Conservation (phyloP, 1,140 invertebrate species). For the Bombus picipes region DNA sequence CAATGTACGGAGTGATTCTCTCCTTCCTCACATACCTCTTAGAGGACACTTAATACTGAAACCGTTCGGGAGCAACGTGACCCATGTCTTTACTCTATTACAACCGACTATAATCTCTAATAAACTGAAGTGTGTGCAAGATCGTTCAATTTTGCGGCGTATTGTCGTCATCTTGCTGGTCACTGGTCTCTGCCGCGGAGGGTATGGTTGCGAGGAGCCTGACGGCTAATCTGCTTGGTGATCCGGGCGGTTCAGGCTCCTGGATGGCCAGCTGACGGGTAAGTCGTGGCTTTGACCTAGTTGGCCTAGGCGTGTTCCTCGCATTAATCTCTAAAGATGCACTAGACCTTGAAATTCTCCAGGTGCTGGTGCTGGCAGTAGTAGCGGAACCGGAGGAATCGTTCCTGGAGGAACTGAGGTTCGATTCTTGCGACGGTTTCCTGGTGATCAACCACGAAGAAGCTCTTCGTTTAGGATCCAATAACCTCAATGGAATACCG, state of each 20-base stretch:
- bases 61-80: slow-evolving; percentile 23
- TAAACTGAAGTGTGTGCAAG: background rate
- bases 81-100: background rate
- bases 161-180: slow-evolving; percentile 87
- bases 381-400: slow-evolving; percentile 94
- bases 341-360: slow-evolving; percentile 91
- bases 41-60: slow-evolving; percentile 47
- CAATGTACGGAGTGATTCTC: background rate
- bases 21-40: background rate
- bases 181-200: slow-evolving; percentile 90
- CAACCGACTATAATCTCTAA: background rate
- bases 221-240: slow-evolving; percentile 86
- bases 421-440: slow-evolving; percentile 95
- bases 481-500: slow-evolving; percentile 88
- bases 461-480: slow-evolving; percentile 89
- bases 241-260: slow-evolving; percentile 86
- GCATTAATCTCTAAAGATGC: slow-evolving; percentile 80
- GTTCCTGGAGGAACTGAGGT: slow-evolving; percentile 92
- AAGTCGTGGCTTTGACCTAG: slow-evolving; percentile 86
- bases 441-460: slow-evolving; percentile 94
- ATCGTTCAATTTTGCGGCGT: slow-evolving; percentile 17
- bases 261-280: slow-evolving; percentile 90
- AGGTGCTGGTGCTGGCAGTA: slow-evolving; percentile 93
- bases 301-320: slow-evolving; percentile 71
- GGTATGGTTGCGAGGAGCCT: slow-evolving; percentile 90